Percentiles rank a stretch among this genome's conserved stretches.
Conservation (phyloP, 2,888 invertebrate species). For the Heteromurus nitidus region DNA sequence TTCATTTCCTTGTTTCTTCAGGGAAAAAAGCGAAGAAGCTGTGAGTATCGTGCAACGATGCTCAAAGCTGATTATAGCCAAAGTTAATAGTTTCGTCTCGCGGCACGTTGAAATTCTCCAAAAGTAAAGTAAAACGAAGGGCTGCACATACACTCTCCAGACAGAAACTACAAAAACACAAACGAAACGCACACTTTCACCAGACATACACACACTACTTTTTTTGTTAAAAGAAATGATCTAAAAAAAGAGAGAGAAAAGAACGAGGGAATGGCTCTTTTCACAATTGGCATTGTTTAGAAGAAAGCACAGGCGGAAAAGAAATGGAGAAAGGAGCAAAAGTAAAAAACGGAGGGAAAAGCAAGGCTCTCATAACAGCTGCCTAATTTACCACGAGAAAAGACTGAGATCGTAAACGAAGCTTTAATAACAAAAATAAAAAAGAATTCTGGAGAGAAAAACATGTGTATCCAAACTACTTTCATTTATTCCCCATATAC, state of each 20-base stretch:
- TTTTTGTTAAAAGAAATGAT: too few species aligned
- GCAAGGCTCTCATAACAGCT: conserved; percentile 49
- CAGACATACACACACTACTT: too few species aligned
- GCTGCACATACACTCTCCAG: not conserved
- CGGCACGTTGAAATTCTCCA: conserved; percentile 11
- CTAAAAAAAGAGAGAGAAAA: not conserved
- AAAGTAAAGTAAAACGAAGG: too few species aligned
- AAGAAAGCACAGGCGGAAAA: conserved; percentile 32
- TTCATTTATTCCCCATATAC: too few species aligned
- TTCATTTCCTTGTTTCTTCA: conserved; percentile 41
- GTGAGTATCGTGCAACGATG: too few species aligned
- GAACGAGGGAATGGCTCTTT: conserved; percentile 28
- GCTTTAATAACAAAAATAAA: conserved; percentile 63
- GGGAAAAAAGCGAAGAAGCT: not conserved
- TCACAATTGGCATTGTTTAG: conserved; percentile 57
- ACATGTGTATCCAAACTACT: not conserved
- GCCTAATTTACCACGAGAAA: conserved; percentile 64
- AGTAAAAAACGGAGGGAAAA: conserved; percentile 21
- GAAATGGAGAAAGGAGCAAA: conserved; percentile 26
- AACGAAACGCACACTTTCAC: too few species aligned
- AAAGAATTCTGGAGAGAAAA: conserved; percentile 59
- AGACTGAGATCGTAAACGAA: conserved; percentile 54
- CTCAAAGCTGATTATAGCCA: conserved; percentile 43
- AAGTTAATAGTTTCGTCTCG: conserved; percentile 32
- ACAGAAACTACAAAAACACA: not conserved